Percentiles rank a stretch among this genome's conserved stretches.
These are phyloP conservation scores for Horisme vitalbata DNA, from an alignment of 2,888 invertebrate genomes.

Conservation along the genomic window DNA sequence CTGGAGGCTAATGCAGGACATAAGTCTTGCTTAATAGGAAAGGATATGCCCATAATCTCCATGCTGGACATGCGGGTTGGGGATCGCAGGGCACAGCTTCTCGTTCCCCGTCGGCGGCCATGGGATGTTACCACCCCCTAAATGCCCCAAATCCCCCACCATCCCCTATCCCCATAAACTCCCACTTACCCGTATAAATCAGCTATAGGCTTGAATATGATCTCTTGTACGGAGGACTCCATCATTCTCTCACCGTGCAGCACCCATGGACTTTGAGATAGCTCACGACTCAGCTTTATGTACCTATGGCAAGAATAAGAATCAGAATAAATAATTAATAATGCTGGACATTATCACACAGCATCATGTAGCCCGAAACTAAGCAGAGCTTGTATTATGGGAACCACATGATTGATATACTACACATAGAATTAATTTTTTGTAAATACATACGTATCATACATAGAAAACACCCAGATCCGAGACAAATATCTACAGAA, in stretches of 20 bases:
- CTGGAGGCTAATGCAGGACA: no score
- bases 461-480: no score
- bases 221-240: slow-evolving; percentile 95
- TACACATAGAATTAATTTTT: not conserved
- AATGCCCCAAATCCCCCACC: no score
- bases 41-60: no score
- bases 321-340: not conserved
- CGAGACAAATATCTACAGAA: no score
- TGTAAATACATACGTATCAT: no score
- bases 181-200: slow-evolving; percentile 82
- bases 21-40: no score
- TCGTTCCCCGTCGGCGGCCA: no score
- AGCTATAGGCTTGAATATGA: slow-evolving; percentile 87
- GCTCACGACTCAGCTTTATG: slow-evolving; percentile 90
- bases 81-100: no score
- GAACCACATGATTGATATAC: not conserved
- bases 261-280: slow-evolving; percentile 98
- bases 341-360: not conserved
- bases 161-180: not conserved
- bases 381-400: no score
- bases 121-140: not conserved
- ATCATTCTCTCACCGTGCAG: slow-evolving; percentile 90
- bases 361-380: not conserved
- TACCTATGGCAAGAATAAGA: slow-evolving; percentile 81
- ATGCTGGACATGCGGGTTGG: no score